A percentile compares a stretch with the other conserved stretches of the same genome.
phyloP scores from a whole-genome alignment of 2,113 vertebrate genomes.

The Cichladusa arquata region DNA sequence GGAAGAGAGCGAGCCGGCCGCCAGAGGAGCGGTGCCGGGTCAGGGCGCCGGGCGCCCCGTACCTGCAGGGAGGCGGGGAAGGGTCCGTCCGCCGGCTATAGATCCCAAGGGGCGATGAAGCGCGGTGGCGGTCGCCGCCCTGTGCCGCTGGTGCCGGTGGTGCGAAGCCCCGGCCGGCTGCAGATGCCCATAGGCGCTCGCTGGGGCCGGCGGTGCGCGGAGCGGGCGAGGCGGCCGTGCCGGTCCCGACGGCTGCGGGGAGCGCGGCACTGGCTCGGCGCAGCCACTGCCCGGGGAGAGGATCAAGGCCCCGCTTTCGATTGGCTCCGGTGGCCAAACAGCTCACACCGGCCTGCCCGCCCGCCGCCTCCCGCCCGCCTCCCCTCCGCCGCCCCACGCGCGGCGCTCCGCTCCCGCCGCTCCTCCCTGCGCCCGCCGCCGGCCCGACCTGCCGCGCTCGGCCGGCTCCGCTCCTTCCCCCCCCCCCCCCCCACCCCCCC shows the following conservation, averaged over 20 bases:
- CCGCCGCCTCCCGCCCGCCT: not conserved
- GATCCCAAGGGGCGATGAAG: not conserved
- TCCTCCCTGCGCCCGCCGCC: slow-evolving; percentile 33
- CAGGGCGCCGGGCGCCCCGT: not conserved
- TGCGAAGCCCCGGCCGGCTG: slow-evolving; percentile 27
- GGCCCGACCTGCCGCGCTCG: slow-evolving; percentile 16
- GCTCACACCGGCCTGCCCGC: slow-evolving; percentile 68
- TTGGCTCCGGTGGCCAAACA: slow-evolving; percentile 80
- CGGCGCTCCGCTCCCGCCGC: not conserved
- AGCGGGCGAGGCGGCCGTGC: slow-evolving; percentile 10
- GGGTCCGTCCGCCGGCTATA: not conserved
- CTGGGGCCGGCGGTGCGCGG: not conserved
- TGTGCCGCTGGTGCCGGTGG: not conserved
- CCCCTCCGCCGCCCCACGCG: not conserved
- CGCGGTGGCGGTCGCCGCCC: not conserved
- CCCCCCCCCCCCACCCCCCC: not conserved
- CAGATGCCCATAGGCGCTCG: slow-evolving; percentile 75
- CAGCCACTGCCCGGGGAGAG: slow-evolving; percentile 76
- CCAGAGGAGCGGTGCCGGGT: not conserved
- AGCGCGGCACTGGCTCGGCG: slow-evolving; percentile 73
- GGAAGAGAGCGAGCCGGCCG: not conserved
- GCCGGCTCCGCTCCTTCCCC: not conserved
- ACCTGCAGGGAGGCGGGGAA: slow-evolving; percentile 53
- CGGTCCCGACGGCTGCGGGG: not conserved
- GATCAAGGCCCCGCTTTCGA: slow-evolving; percentile 73